Evolutionary conservation across 37 sponge, comb jelly and placozoan species (phyloP).

Genomic region (Hexactinellida sp.): DNA sequence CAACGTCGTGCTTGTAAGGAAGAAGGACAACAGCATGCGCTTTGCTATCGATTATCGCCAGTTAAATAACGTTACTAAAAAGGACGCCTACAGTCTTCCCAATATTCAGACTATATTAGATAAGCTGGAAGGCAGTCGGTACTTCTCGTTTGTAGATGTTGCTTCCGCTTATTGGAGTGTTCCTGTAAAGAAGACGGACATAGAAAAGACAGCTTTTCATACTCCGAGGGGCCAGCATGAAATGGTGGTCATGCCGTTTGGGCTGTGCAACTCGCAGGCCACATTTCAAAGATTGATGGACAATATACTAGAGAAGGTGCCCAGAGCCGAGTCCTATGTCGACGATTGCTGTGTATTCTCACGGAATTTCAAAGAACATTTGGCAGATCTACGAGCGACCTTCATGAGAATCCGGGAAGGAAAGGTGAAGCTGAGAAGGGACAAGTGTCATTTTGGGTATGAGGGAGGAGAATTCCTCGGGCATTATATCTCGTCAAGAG

Average conservation of each 20-base stretch:
- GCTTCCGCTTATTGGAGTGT: constrained; percentile 29
- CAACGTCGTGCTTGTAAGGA: constrained; percentile 23
- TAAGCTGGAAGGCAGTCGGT: constrained; percentile 25
- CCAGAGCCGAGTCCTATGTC: neutral
- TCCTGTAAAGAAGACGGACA: constrained; percentile 17
- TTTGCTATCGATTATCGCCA: constrained; percentile 39
- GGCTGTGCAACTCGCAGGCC: constrained; percentile 24
- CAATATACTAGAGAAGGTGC: neutral
- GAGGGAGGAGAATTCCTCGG: neutral
- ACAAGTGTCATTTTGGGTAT: neutral
- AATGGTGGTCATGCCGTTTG: constrained; percentile 25
- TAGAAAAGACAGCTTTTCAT: constrained; percentile 25
- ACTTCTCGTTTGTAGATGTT: constrained; percentile 28
- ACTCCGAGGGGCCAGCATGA: constrained; percentile 20
- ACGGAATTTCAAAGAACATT: neutral
- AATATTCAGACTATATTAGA: constrained; percentile 25
- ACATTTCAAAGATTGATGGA: constrained; percentile 24
- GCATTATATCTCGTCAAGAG: neutral
- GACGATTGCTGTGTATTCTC: constrained; percentile 12
- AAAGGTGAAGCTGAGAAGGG: neutral
- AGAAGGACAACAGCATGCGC: constrained; percentile 27
- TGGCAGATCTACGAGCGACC: neutral
- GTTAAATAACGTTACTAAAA: constrained; percentile 24
- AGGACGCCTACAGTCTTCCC: constrained; percentile 35
- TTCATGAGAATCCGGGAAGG: neutral